Evolutionary conservation across 2,888 invertebrate genomes (phyloP).

Genomic region (Apodemia hepburni): DNA sequence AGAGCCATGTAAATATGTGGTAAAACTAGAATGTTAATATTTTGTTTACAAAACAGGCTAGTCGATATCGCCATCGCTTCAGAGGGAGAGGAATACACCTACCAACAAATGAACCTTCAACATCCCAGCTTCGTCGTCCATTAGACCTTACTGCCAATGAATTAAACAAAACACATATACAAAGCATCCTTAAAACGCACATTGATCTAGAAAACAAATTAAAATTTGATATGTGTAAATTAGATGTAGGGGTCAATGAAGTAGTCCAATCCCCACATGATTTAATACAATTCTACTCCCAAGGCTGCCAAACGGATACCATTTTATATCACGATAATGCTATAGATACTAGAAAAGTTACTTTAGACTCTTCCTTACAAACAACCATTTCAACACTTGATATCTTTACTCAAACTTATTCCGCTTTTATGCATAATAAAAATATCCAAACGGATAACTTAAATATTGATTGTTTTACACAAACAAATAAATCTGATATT

Average conservation of each 20-base stretch:
- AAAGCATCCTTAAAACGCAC: conserved; percentile 69
- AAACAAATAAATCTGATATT: conserved; percentile 57
- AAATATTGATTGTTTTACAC: conserved; percentile 44
- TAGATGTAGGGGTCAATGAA: conserved; percentile 62
- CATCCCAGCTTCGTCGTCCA: conserved; percentile 52
- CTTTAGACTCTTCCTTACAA: conserved; percentile 61
- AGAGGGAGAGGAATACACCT: conserved; percentile 60
- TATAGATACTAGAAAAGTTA: conserved; percentile 61
- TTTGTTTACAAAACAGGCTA: conserved; percentile 72
- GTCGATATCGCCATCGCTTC: conserved; percentile 68
- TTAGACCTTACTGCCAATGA: conserved; percentile 40
- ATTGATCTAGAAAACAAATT: conserved; percentile 60
- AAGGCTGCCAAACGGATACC: conserved; percentile 67
- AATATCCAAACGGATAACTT: conserved; percentile 51
- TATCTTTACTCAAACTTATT: conserved; percentile 64
- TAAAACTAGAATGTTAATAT: conserved; percentile 26
- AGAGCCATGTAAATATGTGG: conserved; percentile 13
- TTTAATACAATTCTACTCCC: conserved; percentile 49
- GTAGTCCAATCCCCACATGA: conserved; percentile 64
- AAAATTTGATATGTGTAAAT: conserved; percentile 54
- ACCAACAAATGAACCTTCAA: conserved; percentile 48
- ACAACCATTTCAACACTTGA: conserved; percentile 50
- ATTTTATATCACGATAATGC: conserved; percentile 59
- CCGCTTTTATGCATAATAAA: conserved; percentile 59
- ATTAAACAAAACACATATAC: conserved; percentile 51